A percentile compares a stretch with the other conserved stretches of the same genome.
phyloP scores from a whole-genome alignment of 1,140 invertebrate genomes.

The Andricus grossulariae region DNA sequence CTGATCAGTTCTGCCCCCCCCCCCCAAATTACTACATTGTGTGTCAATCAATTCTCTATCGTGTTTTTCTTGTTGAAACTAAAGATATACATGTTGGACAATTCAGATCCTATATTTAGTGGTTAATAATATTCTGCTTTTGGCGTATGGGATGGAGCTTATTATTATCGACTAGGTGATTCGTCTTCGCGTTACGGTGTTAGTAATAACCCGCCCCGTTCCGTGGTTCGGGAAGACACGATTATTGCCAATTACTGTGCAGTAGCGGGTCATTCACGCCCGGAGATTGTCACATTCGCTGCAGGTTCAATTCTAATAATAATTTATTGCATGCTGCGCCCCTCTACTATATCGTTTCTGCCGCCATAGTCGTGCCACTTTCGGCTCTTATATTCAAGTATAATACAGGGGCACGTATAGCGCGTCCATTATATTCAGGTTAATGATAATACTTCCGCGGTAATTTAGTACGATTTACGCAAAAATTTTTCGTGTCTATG shows the following conservation, averaged over 20 bases:
- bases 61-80: too few relatives aligned
- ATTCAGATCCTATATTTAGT: neutral
- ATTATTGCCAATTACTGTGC: constrained; percentile 31
- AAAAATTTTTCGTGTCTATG: constrained; percentile 25
- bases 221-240: constrained; percentile 29
- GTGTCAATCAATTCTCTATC: too few relatives aligned
- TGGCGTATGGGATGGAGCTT: neutral
- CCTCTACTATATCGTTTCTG: constrained; percentile 4
- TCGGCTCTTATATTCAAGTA: constrained; percentile 22
- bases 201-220: constrained; percentile 9
- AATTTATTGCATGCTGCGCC: constrained; percentile 26
- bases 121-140: constrained; percentile 9
- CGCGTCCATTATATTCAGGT: constrained; percentile 30
- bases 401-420: constrained; percentile 26
- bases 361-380: constrained; percentile 22
- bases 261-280: constrained; percentile 25
- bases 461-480: constrained; percentile 28
- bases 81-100: too few relatives aligned
- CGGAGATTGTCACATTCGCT: constrained; percentile 30
- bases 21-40: too few relatives aligned
- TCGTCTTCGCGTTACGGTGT: constrained; percentile 23
- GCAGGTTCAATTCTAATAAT: constrained; percentile 28
- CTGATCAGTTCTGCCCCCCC: too few relatives aligned
- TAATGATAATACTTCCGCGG: constrained; percentile 25
- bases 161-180: constrained; percentile 22